Evolutionary conservation across 2,888 invertebrate genomes (phyloP).

Genomic region (Himalopsyche kuldschensis): DNA sequence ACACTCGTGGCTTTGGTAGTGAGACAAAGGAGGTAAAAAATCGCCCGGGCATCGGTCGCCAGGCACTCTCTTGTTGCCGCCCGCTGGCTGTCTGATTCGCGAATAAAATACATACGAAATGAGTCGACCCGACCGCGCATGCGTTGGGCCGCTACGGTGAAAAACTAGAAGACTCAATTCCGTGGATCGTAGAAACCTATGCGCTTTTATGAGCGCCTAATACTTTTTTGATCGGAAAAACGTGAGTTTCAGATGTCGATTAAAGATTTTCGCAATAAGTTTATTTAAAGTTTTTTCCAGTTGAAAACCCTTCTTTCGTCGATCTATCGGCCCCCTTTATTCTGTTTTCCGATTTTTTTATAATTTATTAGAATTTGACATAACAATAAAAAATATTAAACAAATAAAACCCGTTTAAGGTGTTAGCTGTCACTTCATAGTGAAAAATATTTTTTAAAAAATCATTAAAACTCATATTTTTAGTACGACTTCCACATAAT

Average conservation of each 20-base stretch:
- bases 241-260: neutral
- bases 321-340: no score
- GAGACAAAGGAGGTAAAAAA: neutral
- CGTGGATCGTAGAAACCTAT: neutral
- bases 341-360: no score
- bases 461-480: no score
- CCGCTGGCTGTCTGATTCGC: neutral
- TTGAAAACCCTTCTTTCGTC: no score
- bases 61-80: neutral
- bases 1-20: neutral
- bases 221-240: neutral
- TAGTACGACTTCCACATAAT: no score
- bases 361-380: no score
- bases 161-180: conserved; percentile 35
- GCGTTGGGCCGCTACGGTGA: conserved; percentile 4
- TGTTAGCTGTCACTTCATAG: no score
- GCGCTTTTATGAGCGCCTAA: neutral
- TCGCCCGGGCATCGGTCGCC: neutral
- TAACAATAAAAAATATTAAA: no score
- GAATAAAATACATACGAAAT: conserved; percentile 36
- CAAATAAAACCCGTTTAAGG: no score
- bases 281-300: no score
- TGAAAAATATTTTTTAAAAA: no score
- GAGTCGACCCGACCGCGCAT: neutral
- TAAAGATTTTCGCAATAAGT: no score